Conservation (phyloP, 2,113 vertebrate genomes). For the Tachycineta bicolor region DNA sequence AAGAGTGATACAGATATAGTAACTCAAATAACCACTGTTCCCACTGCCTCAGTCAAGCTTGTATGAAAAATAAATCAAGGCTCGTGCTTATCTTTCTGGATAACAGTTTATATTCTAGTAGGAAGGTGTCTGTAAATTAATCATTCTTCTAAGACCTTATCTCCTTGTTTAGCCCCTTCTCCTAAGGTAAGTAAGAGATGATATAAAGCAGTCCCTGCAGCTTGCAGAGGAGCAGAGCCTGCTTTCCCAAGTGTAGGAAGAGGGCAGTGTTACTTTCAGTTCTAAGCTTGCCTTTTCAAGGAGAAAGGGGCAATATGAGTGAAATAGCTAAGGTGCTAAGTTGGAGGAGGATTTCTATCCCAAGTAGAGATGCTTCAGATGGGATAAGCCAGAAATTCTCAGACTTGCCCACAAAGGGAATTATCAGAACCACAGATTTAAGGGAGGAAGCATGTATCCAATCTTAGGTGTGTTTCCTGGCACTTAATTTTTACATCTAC, state of each 20-base stretch:
- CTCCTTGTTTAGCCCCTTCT: not conserved
- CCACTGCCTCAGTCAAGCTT: not conserved
- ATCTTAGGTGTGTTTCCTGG: not conserved
- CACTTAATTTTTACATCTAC: not conserved
- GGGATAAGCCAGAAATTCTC: not conserved
- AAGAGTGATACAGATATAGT: not conserved
- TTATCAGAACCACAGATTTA: not conserved
- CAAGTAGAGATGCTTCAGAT: not conserved
- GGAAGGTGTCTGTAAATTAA: not conserved
- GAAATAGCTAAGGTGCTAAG: not conserved
- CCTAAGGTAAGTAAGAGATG: not conserved
- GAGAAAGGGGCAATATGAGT: not conserved
- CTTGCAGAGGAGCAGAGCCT: not conserved
- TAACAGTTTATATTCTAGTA: not conserved
- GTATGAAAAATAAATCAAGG: not conserved
- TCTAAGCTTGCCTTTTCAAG: not conserved
- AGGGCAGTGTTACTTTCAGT: constrained; percentile 38
- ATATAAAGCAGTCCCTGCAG: not conserved
- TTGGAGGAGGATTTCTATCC: constrained; percentile 1
- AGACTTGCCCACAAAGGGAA: not conserved
- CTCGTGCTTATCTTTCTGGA: not conserved
- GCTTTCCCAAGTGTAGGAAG: not conserved
- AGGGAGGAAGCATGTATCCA: not conserved
- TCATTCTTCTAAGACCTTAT: not conserved
- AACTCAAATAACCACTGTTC: not conserved